Evolutionary conservation across 2,888 invertebrate species (phyloP).

Genomic region (Norana najaformis): DNA sequence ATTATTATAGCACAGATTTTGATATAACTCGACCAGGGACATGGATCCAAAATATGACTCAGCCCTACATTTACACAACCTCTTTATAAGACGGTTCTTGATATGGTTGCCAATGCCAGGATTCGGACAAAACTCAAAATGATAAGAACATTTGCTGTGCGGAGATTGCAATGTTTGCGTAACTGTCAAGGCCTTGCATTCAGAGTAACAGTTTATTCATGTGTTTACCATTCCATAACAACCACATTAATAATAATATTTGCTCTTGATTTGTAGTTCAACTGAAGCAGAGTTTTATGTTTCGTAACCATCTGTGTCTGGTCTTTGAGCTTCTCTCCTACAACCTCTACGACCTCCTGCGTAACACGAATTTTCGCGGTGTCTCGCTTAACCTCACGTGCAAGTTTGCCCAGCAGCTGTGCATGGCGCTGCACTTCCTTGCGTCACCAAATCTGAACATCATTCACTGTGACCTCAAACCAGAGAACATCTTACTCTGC

Average conservation of each 20-base stretch:
- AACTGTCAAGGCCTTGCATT: too few species aligned
- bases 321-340: slow-evolving; percentile 99
- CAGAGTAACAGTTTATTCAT: too few species aligned
- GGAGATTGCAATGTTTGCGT: too few species aligned
- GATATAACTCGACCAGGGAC: too few species aligned
- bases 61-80: too few species aligned
- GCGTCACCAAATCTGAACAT: slow-evolving; percentile 95
- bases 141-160: too few species aligned
- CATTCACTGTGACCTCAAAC: slow-evolving; percentile 82
- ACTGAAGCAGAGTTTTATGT: slow-evolving; percentile 99
- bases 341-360: slow-evolving; percentile 96
- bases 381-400: slow-evolving; percentile 98
- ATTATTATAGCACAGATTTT: too few species aligned
- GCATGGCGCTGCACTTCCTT: slow-evolving; percentile 97
- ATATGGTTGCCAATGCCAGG: too few species aligned
- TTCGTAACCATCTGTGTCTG: slow-evolving; percentile 96
- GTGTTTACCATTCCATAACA: too few species aligned
- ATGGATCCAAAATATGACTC: too few species aligned
- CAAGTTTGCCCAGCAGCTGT: slow-evolving; percentile 99
- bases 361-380: slow-evolving; percentile 99
- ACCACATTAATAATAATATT: not conserved
- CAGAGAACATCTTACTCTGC: slow-evolving; percentile 98
- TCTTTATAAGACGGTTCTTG: too few species aligned
- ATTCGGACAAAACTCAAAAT: too few species aligned
- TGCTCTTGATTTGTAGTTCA: slow-evolving; percentile 74